Evolutionary conservation across 2,888 invertebrate genomes (phyloP), one percentile per base, ranked within the genome.

Genomic region (Melipona beecheii): DNA sequence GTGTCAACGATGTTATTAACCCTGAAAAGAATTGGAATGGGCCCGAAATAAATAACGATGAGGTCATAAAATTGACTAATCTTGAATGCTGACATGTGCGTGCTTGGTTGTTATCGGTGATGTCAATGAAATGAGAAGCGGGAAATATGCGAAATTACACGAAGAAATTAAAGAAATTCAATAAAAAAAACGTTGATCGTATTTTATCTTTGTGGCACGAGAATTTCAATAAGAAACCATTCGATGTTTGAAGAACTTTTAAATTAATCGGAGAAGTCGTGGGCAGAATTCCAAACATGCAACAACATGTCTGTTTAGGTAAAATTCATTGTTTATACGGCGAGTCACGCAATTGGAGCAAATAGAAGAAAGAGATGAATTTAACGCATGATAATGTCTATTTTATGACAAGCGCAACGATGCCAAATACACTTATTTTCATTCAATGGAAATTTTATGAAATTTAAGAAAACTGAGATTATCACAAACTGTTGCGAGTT

Each of bases 1-100:
- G 81, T 75, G 77, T 69, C 77, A 73, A 84, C 75, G 58, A 84
- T 77, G 85, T 78, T 81, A 81, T 78, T 85, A 84, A 85, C 85
- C 85, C 80, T 85, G 84, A 76, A 49, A 27, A 50, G 52, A 73
- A 74, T 75, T 83, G 58, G 24, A 74, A 75, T 72, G n/a, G 58
- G 19, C 64, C 69, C 27, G 79, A 79, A 79, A 84, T 75, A 84
- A 84, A 72, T 83, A 65, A 69, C 75, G 68, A 75, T 83, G 84
- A 83, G 58, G 68, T 84, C 78, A 82, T 68, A 52, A 56, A 78
- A 66, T 79, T 65, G 58, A 58, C 36, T 75, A 75, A 84, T 84
- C 75, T 73, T 31, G 64, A 19, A 50, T 21, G 56, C 52, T 27
- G 70, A 66, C 75, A 78, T 83, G 66, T 78, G 75, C 24, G 19